Base-by-base conservation (phyloP, 2,888 invertebrate species). In the Ligdia adustata region DNA sequence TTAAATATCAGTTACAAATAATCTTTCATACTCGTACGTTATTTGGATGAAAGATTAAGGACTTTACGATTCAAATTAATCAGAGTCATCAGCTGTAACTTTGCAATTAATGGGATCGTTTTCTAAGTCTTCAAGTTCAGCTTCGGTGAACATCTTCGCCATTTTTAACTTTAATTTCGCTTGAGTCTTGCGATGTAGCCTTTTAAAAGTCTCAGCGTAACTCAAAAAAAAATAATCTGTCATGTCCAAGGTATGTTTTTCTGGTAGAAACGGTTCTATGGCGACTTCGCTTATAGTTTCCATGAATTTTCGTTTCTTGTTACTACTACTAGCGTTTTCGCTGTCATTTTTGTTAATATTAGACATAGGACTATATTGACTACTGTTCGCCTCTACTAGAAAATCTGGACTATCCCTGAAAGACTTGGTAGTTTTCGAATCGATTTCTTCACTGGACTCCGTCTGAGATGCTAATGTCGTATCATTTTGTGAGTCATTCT, bases 141-240 rank as follows among this genome's bases (percentile, higher is more conserved):
- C 42, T 22, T 13, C 20, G 9, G 42, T 34, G 12, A 42, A 42
- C 18, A 42, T 28, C 13, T 34, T 42, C 7, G 42, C 42, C 34
- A 42, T 34, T 14, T 35, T 18, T 9, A 42, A 28, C 14, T 42
- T 42, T 4, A 42, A n/a, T 11, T 34, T 2, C 14, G 42, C 27
- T 27, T 42, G 42, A 11, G 11, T 11, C 14, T 18, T 14, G 2
- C 28, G 27, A 9, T 9, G 20, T n/a, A 42, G 22, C 28, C 11
- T 42, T 9, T 42, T 42, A 11, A 42, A 42, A 9, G 42, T 42
- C 3, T 42, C 42, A 1, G 42, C 42, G 15, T 42, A 42, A 11
- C 14, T 42, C 6, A 42, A n/a, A 9, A 42, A 42, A 2, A 42
- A 11, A 34, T 34, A 42, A 15, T 42, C 42, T 3, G 7, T 22